phyloP scores from a whole-genome alignment of 64 coral and sea anemone genomes.

The Astreopora myriophthalma region DNA sequence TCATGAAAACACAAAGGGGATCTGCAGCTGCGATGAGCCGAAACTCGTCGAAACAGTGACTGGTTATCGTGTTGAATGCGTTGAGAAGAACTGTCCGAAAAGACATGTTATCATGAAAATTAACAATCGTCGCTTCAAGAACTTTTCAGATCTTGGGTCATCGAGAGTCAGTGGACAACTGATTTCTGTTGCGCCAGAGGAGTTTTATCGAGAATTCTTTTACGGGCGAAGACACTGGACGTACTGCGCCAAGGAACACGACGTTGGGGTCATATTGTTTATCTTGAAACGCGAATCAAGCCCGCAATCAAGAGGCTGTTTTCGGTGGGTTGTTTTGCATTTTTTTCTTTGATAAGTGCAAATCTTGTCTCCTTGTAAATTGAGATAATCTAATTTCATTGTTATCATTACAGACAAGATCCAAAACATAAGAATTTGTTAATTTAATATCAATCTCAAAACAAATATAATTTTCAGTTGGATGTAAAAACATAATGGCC shows the following conservation, averaged over 20 bases:
- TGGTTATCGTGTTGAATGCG: slow-evolving; percentile 86
- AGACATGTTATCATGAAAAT: slow-evolving; percentile 20
- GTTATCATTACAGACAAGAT: background rate
- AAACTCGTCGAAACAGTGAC: background rate
- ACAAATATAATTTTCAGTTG: no score
- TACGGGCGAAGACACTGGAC: slow-evolving; percentile 94
- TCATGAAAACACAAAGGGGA: background rate
- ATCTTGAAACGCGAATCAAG: slow-evolving; percentile 83
- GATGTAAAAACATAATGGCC: no score
- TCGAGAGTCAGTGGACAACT: background rate
- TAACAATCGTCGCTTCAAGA: slow-evolving; percentile 52
- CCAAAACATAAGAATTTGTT: background rate
- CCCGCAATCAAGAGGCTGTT: slow-evolving; percentile 68
- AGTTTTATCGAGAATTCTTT: slow-evolving; percentile 80
- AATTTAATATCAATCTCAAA: background rate
- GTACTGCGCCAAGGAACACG: slow-evolving; percentile 59
- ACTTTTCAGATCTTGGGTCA: slow-evolving; percentile 72
- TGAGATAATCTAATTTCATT: background rate
- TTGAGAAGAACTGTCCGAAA: slow-evolving; percentile 56
- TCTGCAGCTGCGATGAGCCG: background rate
- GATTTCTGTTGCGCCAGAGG: slow-evolving; percentile 53
- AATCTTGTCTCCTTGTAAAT: background rate
- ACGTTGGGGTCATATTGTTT: slow-evolving; percentile 73
- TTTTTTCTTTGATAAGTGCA: background rate
- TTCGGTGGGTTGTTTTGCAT: slow-evolving; percentile 44